Percentiles rank a stretch among this genome's conserved stretches.
phyloP scores from a whole-genome alignment of 2,888 invertebrate genomes.

The Cancer borealis region DNA sequence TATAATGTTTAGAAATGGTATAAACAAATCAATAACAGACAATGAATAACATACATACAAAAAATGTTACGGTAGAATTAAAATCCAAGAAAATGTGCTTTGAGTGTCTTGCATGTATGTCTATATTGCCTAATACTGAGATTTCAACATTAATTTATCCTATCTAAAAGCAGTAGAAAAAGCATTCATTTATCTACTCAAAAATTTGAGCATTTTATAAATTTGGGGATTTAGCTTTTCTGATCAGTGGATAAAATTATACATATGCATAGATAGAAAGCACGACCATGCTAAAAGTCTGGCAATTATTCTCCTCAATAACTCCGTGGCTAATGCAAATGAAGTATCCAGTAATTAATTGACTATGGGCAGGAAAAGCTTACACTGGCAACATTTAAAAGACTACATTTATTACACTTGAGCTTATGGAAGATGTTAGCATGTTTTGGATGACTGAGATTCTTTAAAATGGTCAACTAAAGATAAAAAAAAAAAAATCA shows the following conservation, averaged over 20 bases:
- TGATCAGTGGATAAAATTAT: constrained; percentile 65
- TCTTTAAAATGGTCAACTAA: constrained; percentile 41
- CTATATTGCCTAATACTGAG: constrained; percentile 74
- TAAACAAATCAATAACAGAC: constrained; percentile 75
- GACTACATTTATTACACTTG: constrained; percentile 74
- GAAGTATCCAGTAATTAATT: constrained; percentile 56
- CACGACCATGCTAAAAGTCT: constrained; percentile 67
- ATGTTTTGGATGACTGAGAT: constrained; percentile 67
- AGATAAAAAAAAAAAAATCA: constrained; percentile 11
- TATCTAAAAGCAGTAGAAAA: constrained; percentile 76
- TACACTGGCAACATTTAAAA: constrained; percentile 73
- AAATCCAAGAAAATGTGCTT: constrained; percentile 65
- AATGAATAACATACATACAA: constrained; percentile 72
- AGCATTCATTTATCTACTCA: constrained; percentile 75
- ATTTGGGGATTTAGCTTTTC: constrained; percentile 61
- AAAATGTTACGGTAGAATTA: constrained; percentile 67
- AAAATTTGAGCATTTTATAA: constrained; percentile 73
- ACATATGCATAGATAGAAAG: constrained; percentile 75
- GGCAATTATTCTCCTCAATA: constrained; percentile 59
- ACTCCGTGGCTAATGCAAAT: constrained; percentile 61
- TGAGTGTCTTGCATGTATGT: constrained; percentile 72
- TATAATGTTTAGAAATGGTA: constrained; percentile 74
- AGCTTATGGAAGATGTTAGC: constrained; percentile 70
- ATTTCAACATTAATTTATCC: constrained; percentile 72
- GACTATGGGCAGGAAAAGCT: constrained; percentile 66